Evolutionary conservation across 2,113 vertebrate species (phyloP), one percentile per base, ranked within the genome.

Genomic region (Hiodon alosoides): DNA sequence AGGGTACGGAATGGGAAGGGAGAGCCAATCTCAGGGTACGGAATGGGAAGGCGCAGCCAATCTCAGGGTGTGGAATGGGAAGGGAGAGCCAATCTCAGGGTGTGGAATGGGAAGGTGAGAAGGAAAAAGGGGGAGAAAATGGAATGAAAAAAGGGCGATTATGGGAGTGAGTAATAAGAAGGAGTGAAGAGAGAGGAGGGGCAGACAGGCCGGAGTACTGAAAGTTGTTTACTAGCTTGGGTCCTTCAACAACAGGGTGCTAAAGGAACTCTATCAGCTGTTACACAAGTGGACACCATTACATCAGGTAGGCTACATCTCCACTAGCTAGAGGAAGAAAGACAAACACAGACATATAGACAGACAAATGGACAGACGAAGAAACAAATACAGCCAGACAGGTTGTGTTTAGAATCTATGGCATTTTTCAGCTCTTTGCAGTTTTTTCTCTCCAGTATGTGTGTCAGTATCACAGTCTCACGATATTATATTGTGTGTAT

Each of bases 71-170:
- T n/a, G n/a, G n/a, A n/a, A n/a, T n/a, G n/a, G n/a, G n/a, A n/a
- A n/a, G n/a, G n/a, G n/a, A n/a, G n/a, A n/a, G n/a, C n/a, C n/a
- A n/a, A n/a, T n/a, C n/a, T n/a, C n/a, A n/a, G n/a, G n/a, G n/a
- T n/a, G n/a, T n/a, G n/a, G n/a, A n/a, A n/a, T n/a, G n/a, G n/a
- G n/a, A 76, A 76, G 83, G 76, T 69, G 81, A 77, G 77, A 61
- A 47, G 6, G 52, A 51, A 48, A n/a, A 55, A n/a, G 11, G 31
- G 62, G 53, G 7, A 59, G 58, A 57, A 47, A 62, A 17, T 31
- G 81, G 77, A 80, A 81, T 83, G 79, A 78, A 76, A 76, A 55
- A 69, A 5, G 7, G 51, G 48, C 60, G 72, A 17, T n/a, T 11
- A 57, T 71, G 58, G 53, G 74, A 17, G 16, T 14, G 74, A 17